phyloP scores from a whole-genome alignment of 1,140 invertebrate genomes.

The Zaprionus africanus region DNA sequence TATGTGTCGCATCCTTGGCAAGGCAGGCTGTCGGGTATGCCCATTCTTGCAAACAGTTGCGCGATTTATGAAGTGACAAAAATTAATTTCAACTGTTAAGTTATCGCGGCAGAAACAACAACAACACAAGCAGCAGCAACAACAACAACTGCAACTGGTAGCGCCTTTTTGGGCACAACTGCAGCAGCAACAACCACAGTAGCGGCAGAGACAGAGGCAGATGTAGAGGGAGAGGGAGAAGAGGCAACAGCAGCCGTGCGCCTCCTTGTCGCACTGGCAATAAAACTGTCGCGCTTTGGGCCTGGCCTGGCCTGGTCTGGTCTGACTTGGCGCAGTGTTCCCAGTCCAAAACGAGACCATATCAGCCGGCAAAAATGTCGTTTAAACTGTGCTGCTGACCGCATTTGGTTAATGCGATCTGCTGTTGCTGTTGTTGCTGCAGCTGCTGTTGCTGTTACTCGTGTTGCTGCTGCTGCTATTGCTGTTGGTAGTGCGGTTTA shows the following conservation, averaged over 20 bases:
- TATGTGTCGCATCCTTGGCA: too few species aligned
- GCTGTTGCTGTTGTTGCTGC: constrained; percentile 45
- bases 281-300: constrained; percentile 74
- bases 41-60: constrained; percentile 30
- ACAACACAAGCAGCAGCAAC: constrained; percentile 28
- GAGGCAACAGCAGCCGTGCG: constrained; percentile 43
- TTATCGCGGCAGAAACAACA: constrained; percentile 63
- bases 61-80: constrained; percentile 84
- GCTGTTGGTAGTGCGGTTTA: constrained; percentile 33
- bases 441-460: constrained; percentile 25
- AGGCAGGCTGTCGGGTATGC: too few species aligned
- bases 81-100: constrained; percentile 84
- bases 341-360: constrained; percentile 67
- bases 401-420: constrained; percentile 79
- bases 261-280: constrained; percentile 56
- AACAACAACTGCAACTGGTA: constrained; percentile 47
- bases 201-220: constrained; percentile 36
- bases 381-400: constrained; percentile 80
- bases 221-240: constrained; percentile 17
- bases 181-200: constrained; percentile 43
- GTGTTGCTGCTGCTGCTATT: constrained; percentile 13
- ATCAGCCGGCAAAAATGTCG: constrained; percentile 77
- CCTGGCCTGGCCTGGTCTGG: constrained; percentile 20
- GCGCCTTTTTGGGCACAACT: constrained; percentile 72
- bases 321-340: constrained; percentile 16